phyloP scores from a whole-genome alignment of 2,113 vertebrate species.

The Neopipo cinnamomea region DNA sequence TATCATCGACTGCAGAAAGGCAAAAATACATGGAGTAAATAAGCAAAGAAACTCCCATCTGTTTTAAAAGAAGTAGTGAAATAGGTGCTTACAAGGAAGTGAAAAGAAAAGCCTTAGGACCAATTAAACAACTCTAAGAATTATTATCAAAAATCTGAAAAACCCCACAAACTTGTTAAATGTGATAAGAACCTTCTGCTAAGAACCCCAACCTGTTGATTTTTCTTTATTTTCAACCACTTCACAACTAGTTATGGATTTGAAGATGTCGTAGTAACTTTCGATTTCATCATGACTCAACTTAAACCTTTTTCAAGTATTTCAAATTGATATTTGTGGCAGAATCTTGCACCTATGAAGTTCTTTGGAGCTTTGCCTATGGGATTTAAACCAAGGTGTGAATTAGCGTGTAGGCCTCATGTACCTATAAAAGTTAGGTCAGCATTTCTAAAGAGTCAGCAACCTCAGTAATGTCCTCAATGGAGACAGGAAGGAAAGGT shows the following conservation, averaged over 20 bases:
- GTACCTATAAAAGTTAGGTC: not conserved
- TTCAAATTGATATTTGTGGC: not conserved
- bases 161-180: not conserved
- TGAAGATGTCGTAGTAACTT: too few relatives aligned
- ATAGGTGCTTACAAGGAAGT: not conserved
- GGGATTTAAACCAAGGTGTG: not conserved
- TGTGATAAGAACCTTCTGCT: not conserved
- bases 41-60: not conserved
- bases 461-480: not conserved
- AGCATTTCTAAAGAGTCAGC: not conserved
- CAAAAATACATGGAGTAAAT: slow-evolving; percentile 25
- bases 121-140: not conserved
- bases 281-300: not conserved
- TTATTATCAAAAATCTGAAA: not conserved
- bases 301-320: not conserved
- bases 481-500: not conserved
- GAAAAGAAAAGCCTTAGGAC: not conserved
- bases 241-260: not conserved
- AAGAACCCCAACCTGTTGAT: not conserved
- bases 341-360: not conserved
- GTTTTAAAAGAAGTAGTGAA: slow-evolving; percentile 18
- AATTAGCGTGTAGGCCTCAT: not conserved
- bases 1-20: slow-evolving; percentile 82
- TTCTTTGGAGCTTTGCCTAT: not conserved
- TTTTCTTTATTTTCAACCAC: not conserved